phyloP scores from a whole-genome alignment of 2,797 vertebrate species.

The Eutrigla gurnardus region DNA sequence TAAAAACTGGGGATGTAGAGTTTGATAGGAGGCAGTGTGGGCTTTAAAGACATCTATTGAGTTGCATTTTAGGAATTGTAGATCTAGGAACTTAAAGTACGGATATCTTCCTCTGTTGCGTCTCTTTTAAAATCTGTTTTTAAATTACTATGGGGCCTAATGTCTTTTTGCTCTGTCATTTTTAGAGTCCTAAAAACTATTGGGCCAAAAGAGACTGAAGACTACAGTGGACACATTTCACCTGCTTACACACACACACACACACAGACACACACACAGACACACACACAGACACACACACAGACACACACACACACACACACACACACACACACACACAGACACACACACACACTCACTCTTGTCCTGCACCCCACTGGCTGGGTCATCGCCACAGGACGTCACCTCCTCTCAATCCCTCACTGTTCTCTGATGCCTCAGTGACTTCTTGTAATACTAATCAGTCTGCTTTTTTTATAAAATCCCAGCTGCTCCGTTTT shows the following conservation, averaged over 20 bases:
- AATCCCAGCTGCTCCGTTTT: constrained; percentile 69
- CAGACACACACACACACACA: constrained; percentile 5
- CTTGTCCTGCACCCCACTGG: constrained; percentile 77
- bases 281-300: constrained; percentile 17
- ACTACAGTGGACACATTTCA: constrained; percentile 63
- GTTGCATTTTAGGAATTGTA: neutral
- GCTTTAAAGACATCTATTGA: neutral
- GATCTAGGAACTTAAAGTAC: neutral
- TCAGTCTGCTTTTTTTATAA: constrained; percentile 77
- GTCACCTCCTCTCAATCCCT: constrained; percentile 48
- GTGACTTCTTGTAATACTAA: constrained; percentile 82
- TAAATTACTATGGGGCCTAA: neutral
- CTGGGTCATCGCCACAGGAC: constrained; percentile 78
- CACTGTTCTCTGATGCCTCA: constrained; percentile 78
- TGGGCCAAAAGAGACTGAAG: constrained; percentile 74
- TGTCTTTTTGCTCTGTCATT: constrained; percentile 25
- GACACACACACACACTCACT: constrained; percentile 45
- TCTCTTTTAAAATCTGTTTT: neutral
- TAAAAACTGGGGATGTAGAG: neutral
- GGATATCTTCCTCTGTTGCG: neutral
- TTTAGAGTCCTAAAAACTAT: constrained; percentile 66
- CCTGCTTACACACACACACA: constrained; percentile 36
- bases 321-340: constrained; percentile 32
- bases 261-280: constrained; percentile 12
- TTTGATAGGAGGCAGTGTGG: neutral